Evolutionary conservation across 1,140 invertebrate genomes (phyloP).

Genomic region (Chymomyza costata): DNA sequence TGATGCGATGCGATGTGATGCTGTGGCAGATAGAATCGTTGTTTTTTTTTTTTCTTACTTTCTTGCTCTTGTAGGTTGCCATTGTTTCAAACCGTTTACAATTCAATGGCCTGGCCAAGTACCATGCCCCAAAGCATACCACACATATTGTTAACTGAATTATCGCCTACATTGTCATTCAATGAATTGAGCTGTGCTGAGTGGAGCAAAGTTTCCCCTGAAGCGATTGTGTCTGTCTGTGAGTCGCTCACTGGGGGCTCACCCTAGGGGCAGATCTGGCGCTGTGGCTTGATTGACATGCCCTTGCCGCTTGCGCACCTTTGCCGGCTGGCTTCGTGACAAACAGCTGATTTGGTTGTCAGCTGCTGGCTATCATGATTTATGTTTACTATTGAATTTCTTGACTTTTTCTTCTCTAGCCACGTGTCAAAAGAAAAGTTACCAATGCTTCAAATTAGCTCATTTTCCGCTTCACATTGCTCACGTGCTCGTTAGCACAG

Average conservation of each 20-base stretch:
- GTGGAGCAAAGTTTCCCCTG: constrained; percentile 28
- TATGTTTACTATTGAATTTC: constrained; percentile 67
- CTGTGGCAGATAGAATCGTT: constrained; percentile 65
- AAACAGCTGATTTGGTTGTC: constrained; percentile 63
- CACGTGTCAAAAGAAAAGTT: constrained; percentile 37
- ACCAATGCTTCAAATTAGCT: constrained; percentile 56
- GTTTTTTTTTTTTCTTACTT: constrained; percentile 39
- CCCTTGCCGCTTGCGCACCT: constrained; percentile 18
- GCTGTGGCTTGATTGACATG: constrained; percentile 49
- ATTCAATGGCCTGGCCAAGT: constrained; percentile 49
- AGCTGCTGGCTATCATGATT: constrained; percentile 49
- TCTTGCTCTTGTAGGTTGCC: constrained; percentile 49
- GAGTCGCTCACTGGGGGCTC: no score
- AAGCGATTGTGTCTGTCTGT: constrained; percentile 8
- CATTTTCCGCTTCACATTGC: constrained; percentile 65
- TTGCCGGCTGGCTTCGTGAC: constrained; percentile 28
- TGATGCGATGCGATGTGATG: no score
- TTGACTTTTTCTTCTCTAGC: constrained; percentile 46
- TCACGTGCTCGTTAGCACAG: constrained; percentile 63
- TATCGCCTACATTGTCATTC: constrained; percentile 54
- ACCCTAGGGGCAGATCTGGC: constrained; percentile 28
- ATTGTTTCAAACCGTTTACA: constrained; percentile 49
- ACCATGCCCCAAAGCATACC: constrained; percentile 42
- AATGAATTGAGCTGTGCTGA: no score
- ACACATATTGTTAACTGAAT: constrained; percentile 71